Evolutionary conservation across 2,797 vertebrate species (phyloP).

Genomic region (Taeniopygia guttata): DNA sequence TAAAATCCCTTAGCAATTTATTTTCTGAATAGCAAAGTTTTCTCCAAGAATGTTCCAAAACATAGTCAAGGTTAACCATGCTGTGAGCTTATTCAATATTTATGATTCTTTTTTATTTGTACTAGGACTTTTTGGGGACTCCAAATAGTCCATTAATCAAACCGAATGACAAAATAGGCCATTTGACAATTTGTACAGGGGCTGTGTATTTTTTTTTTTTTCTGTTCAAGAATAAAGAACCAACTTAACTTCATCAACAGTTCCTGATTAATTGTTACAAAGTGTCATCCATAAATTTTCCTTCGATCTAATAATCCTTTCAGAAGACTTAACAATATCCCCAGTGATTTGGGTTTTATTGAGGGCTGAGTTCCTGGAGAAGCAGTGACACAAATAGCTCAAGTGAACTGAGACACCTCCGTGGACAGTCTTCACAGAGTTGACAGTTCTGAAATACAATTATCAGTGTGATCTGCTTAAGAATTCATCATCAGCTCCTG

Average conservation of each 20-base stretch:
- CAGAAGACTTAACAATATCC: slow-evolving; percentile 83
- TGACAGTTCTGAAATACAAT: slow-evolving; percentile 97
- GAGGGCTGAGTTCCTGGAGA: slow-evolving; percentile 79
- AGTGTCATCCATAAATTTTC: slow-evolving; percentile 90
- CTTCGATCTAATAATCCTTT: slow-evolving; percentile 92
- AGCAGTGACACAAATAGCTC: slow-evolving; percentile 86
- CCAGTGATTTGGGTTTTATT: slow-evolving; percentile 86
- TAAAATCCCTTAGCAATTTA: slow-evolving; percentile 75
- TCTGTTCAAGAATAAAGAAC: slow-evolving; percentile 70
- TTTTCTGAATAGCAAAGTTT: slow-evolving; percentile 75
- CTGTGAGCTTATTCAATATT: slow-evolving; percentile 81
- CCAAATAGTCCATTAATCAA: slow-evolving; percentile 93
- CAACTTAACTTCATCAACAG: slow-evolving; percentile 89
- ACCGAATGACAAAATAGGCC: slow-evolving; percentile 88
- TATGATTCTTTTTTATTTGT: slow-evolving; percentile 81
- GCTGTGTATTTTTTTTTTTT: slow-evolving; percentile 40
- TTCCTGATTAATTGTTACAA: slow-evolving; percentile 91
- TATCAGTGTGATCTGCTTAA: slow-evolving; percentile 96
- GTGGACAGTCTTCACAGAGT: slow-evolving; percentile 84
- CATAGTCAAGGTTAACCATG: slow-evolving; percentile 79
- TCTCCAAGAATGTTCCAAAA: slow-evolving; percentile 74
- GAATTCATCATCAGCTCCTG: slow-evolving; percentile 88
- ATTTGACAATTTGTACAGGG: slow-evolving; percentile 78
- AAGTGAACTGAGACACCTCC: slow-evolving; percentile 81
- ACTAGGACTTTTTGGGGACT: slow-evolving; percentile 80